Percentiles rank a stretch among this genome's conserved stretches.
Evolutionary conservation across 2,888 invertebrate species (phyloP).

Genomic region (Cheilosia vernalis): DNA sequence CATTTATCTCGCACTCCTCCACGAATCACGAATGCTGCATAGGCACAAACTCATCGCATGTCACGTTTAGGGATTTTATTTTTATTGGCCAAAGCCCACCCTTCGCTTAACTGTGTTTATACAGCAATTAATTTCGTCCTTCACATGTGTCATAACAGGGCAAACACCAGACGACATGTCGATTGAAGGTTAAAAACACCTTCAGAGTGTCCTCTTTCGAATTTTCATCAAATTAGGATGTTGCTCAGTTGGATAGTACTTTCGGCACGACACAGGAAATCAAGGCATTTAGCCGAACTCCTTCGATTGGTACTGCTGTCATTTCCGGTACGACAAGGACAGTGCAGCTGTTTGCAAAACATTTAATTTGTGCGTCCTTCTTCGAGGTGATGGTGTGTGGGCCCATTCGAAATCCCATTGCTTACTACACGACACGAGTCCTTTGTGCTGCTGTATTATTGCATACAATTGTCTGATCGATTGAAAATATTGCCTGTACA

Average conservation of each 20-base stretch:
- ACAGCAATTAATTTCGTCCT: slow-evolving; percentile 70
- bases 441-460: slow-evolving; percentile 28
- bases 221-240: slow-evolving; percentile 51
- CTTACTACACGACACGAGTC: slow-evolving; percentile 47
- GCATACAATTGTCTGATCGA: slow-evolving; percentile 40
- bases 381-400: slow-evolving; percentile 2
- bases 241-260: slow-evolving; percentile 30
- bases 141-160: slow-evolving; percentile 42
- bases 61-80: slow-evolving; percentile 52
- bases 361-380: slow-evolving; percentile 33
- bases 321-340: slow-evolving; percentile 14
- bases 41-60: slow-evolving; percentile 21
- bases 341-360: slow-evolving; percentile 2
- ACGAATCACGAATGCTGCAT: slow-evolving; percentile 1
- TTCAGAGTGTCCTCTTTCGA: slow-evolving; percentile 17
- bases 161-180: slow-evolving; percentile 18
- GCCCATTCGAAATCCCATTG: slow-evolving; percentile 16
- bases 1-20: slow-evolving; percentile 3
- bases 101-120: slow-evolving; percentile 19
- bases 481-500: slow-evolving; percentile 6
- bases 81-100: slow-evolving; percentile 48
- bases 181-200: slow-evolving; percentile 25
- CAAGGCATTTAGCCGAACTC: slow-evolving; percentile 30
- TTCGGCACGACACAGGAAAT: slow-evolving; percentile 15
- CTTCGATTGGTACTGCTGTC: slow-evolving; percentile 30